Evolutionary conservation across 1,140 invertebrate species (phyloP).

Genomic region (Conopomorpha cramerella): DNA sequence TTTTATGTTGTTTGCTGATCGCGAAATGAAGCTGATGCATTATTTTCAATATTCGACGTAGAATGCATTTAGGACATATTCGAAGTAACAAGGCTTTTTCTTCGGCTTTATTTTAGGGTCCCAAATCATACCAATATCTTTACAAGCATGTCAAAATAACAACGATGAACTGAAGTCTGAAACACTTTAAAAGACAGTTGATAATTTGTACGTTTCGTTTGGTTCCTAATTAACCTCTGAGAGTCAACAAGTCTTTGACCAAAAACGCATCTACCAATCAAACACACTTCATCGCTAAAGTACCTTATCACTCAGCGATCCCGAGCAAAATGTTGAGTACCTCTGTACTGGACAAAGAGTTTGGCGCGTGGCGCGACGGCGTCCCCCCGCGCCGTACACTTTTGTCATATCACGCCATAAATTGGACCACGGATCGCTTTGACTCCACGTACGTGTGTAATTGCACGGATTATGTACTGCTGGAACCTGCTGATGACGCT

Average conservation of each 20-base stretch:
- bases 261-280: neutral
- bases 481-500: too few species aligned
- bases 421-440: conserved; percentile 44
- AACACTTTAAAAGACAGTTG: too few species aligned
- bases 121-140: too few species aligned
- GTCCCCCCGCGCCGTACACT: conserved; percentile 27
- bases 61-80: too few species aligned
- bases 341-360: neutral
- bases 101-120: too few species aligned
- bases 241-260: neutral
- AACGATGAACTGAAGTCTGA: too few species aligned
- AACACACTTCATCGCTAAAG: neutral
- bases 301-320: neutral
- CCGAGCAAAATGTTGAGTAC: neutral
- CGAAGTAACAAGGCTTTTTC: too few species aligned
- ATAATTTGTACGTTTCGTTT: too few species aligned
- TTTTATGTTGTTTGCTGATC: too few species aligned
- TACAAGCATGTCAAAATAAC: too few species aligned
- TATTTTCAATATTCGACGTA: too few species aligned
- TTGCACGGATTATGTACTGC: conserved; percentile 50
- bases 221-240: neutral
- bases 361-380: conserved; percentile 27
- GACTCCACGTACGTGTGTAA: conserved; percentile 46
- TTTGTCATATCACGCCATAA: conserved; percentile 27
- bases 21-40: too few species aligned